Evolutionary conservation across 2,797 vertebrate genomes (phyloP), one percentile per base, ranked within the genome.

Genomic region (Alectoris magna): DNA sequence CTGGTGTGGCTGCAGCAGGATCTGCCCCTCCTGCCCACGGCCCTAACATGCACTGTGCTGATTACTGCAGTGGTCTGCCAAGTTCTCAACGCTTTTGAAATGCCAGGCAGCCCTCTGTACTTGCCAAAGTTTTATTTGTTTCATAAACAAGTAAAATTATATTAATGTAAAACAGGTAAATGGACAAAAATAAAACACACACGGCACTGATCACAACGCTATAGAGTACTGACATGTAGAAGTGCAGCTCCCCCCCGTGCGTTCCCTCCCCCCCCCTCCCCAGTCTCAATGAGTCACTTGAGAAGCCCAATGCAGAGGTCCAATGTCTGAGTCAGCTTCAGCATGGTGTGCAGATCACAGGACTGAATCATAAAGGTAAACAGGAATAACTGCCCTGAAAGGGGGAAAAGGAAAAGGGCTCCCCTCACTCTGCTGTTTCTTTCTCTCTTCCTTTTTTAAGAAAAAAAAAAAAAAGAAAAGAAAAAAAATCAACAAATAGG

Each of bases 151-250:
- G 91, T 95, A 96, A 97, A 97, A 95, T 97, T 95, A 97, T 97
- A 97, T 97, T 96, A 97, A 97, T 98, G 97, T 97, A 97, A 98
- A 98, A 98, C 98, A 97, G 92, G 91, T 92, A 96, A 96, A 98
- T 95, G 93, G 93, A 97, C 97, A 72, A 95, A 97, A 98, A 94
- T 94, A 94, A 95, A 97, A 97, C 95, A 95, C 96, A 96, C 93
- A 87, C 96, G 87, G 96, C 97, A 98, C 96, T 93, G 94, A 96
- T 86, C 95, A 98, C 96, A 96, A 96, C 63, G 67, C 96, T 96
- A 97, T 34, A 95, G 94, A 95, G 88, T 93, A 96, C 91, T 92
- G 93, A 97, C 97, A 95, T 80, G 96, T 94, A 97, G 85, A 96
- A 97, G 94, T 94, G 94, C 96, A 92, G 96, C 71, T 97, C 96